These are phyloP conservation scores for Cyclopterus lumpus DNA, from an alignment of 2,797 vertebrate species.

Conservation along the genomic window DNA sequence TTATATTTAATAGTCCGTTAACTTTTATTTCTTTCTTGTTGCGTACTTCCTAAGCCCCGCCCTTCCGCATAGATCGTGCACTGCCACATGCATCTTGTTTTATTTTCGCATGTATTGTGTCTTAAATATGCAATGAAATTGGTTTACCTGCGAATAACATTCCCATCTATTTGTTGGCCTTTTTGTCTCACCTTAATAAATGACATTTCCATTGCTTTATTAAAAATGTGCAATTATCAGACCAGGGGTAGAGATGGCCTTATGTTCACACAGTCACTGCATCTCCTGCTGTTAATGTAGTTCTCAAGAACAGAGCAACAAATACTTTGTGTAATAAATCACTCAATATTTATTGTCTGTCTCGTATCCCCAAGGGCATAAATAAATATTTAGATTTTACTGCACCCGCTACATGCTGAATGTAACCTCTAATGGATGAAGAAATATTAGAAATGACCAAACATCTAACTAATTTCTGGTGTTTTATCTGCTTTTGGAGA, in stretches of 20 bases:
- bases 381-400: neutral
- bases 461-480: conserved; percentile 29
- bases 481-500: conserved; percentile 50
- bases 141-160: neutral
- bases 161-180: neutral
- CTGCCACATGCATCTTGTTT: neutral
- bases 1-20: neutral
- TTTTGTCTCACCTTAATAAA: neutral
- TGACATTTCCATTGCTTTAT: neutral
- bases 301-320: conserved; percentile 19
- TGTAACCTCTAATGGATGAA: conserved; percentile 13
- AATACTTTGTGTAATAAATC: neutral
- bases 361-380: neutral
- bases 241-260: neutral
- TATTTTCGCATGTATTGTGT: neutral
- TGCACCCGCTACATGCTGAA: neutral
- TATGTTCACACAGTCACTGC: neutral
- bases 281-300: conserved; percentile 12
- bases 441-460: conserved; percentile 23
- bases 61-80: neutral
- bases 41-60: neutral
- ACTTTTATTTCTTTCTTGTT: neutral
- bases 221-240: neutral
- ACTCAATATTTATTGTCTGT: neutral
- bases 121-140: neutral